Evolutionary conservation across 1,140 invertebrate species (phyloP), one percentile per base, ranked within the genome.

Genomic region (Drosophila bipectinata): DNA sequence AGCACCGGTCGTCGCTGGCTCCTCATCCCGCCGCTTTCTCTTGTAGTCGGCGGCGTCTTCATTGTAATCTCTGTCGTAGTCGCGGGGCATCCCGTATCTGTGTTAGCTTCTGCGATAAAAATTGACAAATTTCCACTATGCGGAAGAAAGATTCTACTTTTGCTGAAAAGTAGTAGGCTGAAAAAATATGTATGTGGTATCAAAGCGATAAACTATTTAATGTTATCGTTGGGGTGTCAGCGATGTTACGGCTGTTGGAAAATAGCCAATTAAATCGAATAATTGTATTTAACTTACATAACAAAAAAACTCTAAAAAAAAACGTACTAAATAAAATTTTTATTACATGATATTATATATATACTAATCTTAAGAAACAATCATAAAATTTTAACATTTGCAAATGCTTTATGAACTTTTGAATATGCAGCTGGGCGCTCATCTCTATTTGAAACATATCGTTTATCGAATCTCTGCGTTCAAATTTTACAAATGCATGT

Each of bases 1-100:
- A 39, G 67, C 67, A 49, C 67, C 80, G 71, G 84, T 67, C 28
- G 68, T 72, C 58, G 79, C 66, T 47, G 81, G 54, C 49, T 91
- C 90, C 52, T 90, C 90, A 53, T 90, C 81, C 34, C 90, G 85
- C 37, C 90, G 73, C 63, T 91, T 91, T 6, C 90, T 64, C 73
- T 91, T 91, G 61, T 91, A 91, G 58, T 91, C 90, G 15, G 81
- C 72, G 32, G 90, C 89, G 62, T 91, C 90, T 58, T 91, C 90
- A 56, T 87, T 90, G 56, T 91, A 91, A 49, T 91, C 90, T 48
- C 90, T 80, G 54, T 91, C 90, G 55, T 91, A 91, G 63, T 91
- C 90, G 28, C 90, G 80, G 48, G 90, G 90, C 90, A 91, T 91
- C 48, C 75, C 47, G 8, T 7, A 77, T 34, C 34, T 57, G 21